Evolutionary conservation across 2,888 invertebrate species (phyloP).

Genomic region (Pyralis farinalis): DNA sequence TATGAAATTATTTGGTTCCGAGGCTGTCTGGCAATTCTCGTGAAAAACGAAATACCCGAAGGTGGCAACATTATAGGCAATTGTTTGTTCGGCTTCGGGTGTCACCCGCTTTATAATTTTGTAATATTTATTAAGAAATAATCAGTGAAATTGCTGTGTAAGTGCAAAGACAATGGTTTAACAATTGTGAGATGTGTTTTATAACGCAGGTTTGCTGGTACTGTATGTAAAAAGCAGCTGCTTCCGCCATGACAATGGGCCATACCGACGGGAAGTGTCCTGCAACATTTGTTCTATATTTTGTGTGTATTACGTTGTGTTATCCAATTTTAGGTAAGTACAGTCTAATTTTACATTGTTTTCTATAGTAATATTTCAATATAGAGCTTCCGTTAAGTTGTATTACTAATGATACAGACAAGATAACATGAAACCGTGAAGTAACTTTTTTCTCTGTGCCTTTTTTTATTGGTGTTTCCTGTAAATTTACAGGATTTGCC

Average conservation of each 20-base stretch:
- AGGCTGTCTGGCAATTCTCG: no score
- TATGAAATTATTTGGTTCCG: no score
- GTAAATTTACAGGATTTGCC: conserved; percentile 17
- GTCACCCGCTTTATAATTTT: conserved; percentile 72
- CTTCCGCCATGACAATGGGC: conserved; percentile 77
- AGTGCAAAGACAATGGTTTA: conserved; percentile 64
- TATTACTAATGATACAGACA: neutral
- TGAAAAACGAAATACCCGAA: no score
- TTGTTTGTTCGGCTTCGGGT: conserved; percentile 80
- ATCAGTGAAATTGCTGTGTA: conserved; percentile 49
- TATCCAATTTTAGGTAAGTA: conserved; percentile 67
- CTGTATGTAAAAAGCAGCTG: conserved; percentile 56
- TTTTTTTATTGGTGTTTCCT: conserved; percentile 41
- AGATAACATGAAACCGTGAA: conserved; percentile 20
- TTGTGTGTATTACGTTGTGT: conserved; percentile 64
- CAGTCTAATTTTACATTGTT: conserved; percentile 24
- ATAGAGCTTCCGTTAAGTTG: conserved; percentile 11
- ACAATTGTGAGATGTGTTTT: conserved; percentile 57
- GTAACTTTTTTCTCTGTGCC: conserved; percentile 23
- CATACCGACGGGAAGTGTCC: conserved; percentile 59
- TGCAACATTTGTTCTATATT: conserved; percentile 64
- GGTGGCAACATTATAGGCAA: conserved; percentile 45
- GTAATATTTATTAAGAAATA: conserved; percentile 60
- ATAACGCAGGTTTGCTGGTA: conserved; percentile 43
- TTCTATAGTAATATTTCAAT: conserved; percentile 8